Evolutionary conservation across 2,797 vertebrate species (phyloP), one percentile per base, ranked within the genome.

Genomic region (Austrolebias charrua): DNA sequence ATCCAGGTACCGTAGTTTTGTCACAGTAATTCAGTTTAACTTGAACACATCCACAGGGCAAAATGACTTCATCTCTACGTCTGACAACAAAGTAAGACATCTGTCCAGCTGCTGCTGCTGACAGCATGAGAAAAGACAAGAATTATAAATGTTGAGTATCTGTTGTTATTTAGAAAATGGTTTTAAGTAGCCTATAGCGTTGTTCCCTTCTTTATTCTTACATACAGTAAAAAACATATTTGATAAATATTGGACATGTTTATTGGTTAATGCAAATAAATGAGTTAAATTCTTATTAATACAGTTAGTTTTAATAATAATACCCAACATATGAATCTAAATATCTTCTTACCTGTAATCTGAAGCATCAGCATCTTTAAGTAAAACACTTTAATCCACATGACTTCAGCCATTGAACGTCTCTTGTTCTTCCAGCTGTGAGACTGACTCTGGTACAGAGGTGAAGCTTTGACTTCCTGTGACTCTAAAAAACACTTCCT

Each of bases 21-120:
- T 8, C 1, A 45, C 64, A 75, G 1, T 42, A 3, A 1, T 46
- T 0, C 15, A 43, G 29, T 20, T 4, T 2, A 0, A 13, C 0
- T 1, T 11, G 35, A 16, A 1, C 20, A 14, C 44, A 19, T 3
- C 6, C 6, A 69, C 71, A 78, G 1, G 44, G 4, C 31, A 78
- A 24, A 14, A 49, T 58, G 40, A 54, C 63, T 0, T 56, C 47
- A 19, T n/a, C 65, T 61, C 66, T 63, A 9, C 0, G 16, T 16
- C 0, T 14, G 28, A 65, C 54, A 50, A 24, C 7, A 12, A 40
- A 24, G n/a, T n/a, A n/a, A 24, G 8, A n/a, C 1, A 2, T 10
- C 1, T 47, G 29, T 18, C 14, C 1, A 40, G 43, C 24, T 9
- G 19, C 51, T 46, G 31, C 20, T 40, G 44, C 33, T 53, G 51